Percentiles rank a stretch among this genome's conserved stretches.
Evolutionary conservation across 2,113 vertebrate species (phyloP).

Genomic region (Erythrolamprus reginae): DNA sequence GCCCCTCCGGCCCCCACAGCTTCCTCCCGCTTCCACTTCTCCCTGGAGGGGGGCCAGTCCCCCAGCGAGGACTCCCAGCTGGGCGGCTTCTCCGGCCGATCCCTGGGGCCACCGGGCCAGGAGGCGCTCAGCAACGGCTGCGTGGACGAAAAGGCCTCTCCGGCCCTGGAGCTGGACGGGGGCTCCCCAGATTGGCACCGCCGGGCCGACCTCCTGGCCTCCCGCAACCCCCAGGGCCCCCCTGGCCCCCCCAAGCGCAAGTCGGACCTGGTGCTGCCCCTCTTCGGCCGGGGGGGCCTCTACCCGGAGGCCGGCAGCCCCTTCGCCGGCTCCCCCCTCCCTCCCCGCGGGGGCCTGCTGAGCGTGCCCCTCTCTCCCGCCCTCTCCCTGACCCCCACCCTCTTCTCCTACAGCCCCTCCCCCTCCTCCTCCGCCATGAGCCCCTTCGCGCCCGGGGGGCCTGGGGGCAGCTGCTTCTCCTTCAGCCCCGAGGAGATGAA

Average conservation of each 20-base stretch:
- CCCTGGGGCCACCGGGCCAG: constrained; percentile 32
- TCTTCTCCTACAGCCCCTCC: constrained; percentile 74
- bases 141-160: constrained; percentile 43
- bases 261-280: constrained; percentile 66
- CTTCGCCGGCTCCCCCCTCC: constrained; percentile 62
- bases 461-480: constrained; percentile 70
- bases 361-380: constrained; percentile 70
- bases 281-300: constrained; percentile 60
- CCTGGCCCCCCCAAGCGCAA: constrained; percentile 66
- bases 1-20: constrained; percentile 73
- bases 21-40: constrained; percentile 73
- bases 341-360: constrained; percentile 56
- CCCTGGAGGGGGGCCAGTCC: constrained; percentile 62
- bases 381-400: constrained; percentile 66
- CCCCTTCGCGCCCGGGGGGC: constrained; percentile 62
- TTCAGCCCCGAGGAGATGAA: constrained; percentile 81
- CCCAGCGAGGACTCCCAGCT: constrained; percentile 59
- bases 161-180: constrained; percentile 56
- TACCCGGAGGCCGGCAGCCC: constrained; percentile 71
- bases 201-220: constrained; percentile 50
- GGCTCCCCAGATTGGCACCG: constrained; percentile 61
- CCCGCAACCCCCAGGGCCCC: constrained; percentile 38
- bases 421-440: constrained; percentile 72
- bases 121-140: constrained; percentile 18
- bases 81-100: constrained; percentile 23